A percentile compares a stretch with the other conserved stretches of the same genome.
phyloP scores from a whole-genome alignment of 2,113 vertebrate genomes.

The Prionailurus viverrinus region DNA sequence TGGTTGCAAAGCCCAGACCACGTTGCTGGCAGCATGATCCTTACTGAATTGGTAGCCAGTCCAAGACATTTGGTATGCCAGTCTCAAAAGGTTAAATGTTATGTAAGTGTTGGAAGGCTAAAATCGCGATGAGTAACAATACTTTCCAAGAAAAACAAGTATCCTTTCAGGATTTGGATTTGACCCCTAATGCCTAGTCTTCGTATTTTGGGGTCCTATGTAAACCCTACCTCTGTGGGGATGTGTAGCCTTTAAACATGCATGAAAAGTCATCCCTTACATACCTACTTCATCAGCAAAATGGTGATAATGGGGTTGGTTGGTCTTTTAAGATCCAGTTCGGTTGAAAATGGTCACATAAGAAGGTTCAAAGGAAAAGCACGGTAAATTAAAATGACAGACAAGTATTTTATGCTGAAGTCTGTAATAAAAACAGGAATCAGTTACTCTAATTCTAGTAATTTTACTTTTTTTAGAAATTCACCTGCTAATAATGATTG shows the following conservation, averaged over 20 bases:
- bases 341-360: not conserved
- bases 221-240: not conserved
- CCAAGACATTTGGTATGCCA: not conserved
- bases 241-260: not conserved
- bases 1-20: not conserved
- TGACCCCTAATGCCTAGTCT: not conserved
- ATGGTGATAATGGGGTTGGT: not conserved
- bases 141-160: not conserved
- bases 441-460: conserved; percentile 6
- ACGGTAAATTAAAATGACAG: not conserved
- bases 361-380: not conserved
- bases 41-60: not conserved
- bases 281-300: not conserved
- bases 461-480: conserved; percentile 32
- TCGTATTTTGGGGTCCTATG: not conserved
- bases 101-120: not conserved
- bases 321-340: not conserved
- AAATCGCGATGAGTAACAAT: conserved; percentile 7
- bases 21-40: not conserved
- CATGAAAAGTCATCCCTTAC: not conserved
- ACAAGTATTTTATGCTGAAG: conserved; percentile 3
- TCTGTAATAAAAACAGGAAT: conserved; percentile 3
- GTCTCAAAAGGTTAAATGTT: not conserved
- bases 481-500: not conserved
- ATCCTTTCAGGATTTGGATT: not conserved